Base-by-base conservation (phyloP, 2,888 invertebrate genomes). In the Acrocyrtus sp. region DNA sequence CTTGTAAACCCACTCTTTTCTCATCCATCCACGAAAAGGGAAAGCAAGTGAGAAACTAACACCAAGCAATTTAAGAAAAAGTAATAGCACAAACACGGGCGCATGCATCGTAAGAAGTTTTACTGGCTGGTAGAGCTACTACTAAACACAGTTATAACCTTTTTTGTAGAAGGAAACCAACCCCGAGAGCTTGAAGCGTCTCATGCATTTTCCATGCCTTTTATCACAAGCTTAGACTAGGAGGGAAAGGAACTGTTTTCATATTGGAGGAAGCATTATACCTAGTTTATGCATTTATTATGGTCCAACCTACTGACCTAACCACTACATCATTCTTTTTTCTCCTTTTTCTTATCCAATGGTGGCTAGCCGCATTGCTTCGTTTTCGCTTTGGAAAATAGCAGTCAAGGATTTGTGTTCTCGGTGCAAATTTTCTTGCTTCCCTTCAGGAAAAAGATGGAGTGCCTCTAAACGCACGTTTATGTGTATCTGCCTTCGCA, bases 261-360 rank as follows among this genome's bases (percentile, higher is more conserved):
- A 34, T 34, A 8, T 34, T 8, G 34, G 34, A 34, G n/a, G n/a
- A n/a, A n/a, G n/a, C n/a, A n/a, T n/a, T n/a, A 34, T 34, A 12
- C 12, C 34, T 34, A 34, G 15, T 22, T 48, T 50, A 19, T 60
- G 27, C 34, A 63, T 63, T 63, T 63, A 53, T 63, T 63, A 41
- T 41, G 22, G 67, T 27, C 51, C 58, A 56, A 57, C 58, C 51
- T 58, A 58, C 21, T 58, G 67, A 67, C 67, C 67, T 43, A n/a
- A 41, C 43, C 24, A 12, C 50, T 57, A 57, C 39, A 57, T 50
- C 66, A 50, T 50, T 50, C 43, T 65, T 29, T 51, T 45, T 48
- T 62, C 24, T 8, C 21, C 12, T 47, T 15, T 47, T 27, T 45
- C 17, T 45, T 51, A 51, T 51, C 5, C 54, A 39, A 34, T 54